A percentile compares a stretch with the other conserved stretches of the same genome.
phyloP scores from a whole-genome alignment of 2,797 vertebrate genomes.

The Bradypodion pumilum region DNA sequence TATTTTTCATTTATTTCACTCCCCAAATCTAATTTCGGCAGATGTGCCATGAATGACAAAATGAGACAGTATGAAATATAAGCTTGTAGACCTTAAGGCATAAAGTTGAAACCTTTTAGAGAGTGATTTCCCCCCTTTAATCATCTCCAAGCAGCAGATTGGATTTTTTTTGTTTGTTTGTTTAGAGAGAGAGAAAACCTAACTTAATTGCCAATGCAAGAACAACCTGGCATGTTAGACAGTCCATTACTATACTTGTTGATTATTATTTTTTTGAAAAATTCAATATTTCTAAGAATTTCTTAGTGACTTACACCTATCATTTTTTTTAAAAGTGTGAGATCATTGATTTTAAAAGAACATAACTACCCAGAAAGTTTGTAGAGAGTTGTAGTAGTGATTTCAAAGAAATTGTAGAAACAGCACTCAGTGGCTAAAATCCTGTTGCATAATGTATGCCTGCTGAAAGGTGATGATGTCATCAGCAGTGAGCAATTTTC shows the following conservation, averaged over 20 bases:
- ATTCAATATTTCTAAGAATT: background rate
- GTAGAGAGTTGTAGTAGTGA: too few species aligned
- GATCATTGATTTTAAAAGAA: background rate
- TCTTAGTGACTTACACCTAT: background rate
- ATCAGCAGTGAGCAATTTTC: too few species aligned
- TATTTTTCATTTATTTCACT: constrained; percentile 68
- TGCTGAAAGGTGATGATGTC: too few species aligned
- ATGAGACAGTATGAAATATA: constrained; percentile 68
- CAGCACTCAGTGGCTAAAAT: too few species aligned
- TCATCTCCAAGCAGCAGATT: constrained; percentile 32
- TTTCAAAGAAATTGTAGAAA: too few species aligned
- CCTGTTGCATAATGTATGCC: too few species aligned
- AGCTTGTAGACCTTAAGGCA: constrained; percentile 59
- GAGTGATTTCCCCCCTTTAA: background rate
- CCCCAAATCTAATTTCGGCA: constrained; percentile 68
- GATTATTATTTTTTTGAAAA: background rate
- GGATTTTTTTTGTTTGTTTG: constrained; percentile 28
- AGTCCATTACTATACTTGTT: background rate
- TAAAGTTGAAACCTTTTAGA: constrained; percentile 41
- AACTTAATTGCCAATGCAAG: background rate
- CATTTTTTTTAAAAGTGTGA: background rate
- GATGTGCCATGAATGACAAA: constrained; percentile 62
- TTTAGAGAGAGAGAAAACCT: background rate
- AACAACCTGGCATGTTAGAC: background rate
- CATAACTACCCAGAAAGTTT: background rate